Percentiles rank a stretch among this genome's conserved stretches.
Conservation (phyloP, 2,797 vertebrate species). For the Arvicola amphibius region DNA sequence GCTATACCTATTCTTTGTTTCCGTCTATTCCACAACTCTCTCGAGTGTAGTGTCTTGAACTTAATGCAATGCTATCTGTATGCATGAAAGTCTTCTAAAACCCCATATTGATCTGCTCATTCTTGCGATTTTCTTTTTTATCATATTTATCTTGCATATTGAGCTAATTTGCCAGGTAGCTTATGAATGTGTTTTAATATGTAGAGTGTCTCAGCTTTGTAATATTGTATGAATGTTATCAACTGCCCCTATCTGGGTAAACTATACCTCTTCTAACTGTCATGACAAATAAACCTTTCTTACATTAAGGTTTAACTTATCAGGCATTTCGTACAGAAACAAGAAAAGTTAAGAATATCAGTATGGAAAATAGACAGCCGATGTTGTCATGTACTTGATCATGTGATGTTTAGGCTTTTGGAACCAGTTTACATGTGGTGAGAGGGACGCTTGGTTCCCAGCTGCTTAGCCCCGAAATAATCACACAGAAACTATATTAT, state of each 20-base stretch:
- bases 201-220: background rate
- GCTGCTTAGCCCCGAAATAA: too few relatives aligned
- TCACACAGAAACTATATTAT: too few relatives aligned
- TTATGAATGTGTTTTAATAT: background rate
- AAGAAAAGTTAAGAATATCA: background rate
- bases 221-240: background rate
- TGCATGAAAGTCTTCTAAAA: background rate
- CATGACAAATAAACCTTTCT: background rate
- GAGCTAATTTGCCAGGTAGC: conserved; percentile 15
- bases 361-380: background rate
- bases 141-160: background rate
- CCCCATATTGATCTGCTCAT: background rate
- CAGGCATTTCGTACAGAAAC: background rate
- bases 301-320: background rate
- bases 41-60: background rate
- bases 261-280: background rate
- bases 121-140: background rate
- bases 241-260: background rate
- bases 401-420: background rate
- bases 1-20: background rate
- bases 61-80: background rate
- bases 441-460: too few relatives aligned
- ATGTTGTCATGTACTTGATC: background rate
- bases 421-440: background rate
- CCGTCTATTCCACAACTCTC: background rate